Conservation (phyloP, 1,140 invertebrate species). For the Drosophila watanabei region DNA sequence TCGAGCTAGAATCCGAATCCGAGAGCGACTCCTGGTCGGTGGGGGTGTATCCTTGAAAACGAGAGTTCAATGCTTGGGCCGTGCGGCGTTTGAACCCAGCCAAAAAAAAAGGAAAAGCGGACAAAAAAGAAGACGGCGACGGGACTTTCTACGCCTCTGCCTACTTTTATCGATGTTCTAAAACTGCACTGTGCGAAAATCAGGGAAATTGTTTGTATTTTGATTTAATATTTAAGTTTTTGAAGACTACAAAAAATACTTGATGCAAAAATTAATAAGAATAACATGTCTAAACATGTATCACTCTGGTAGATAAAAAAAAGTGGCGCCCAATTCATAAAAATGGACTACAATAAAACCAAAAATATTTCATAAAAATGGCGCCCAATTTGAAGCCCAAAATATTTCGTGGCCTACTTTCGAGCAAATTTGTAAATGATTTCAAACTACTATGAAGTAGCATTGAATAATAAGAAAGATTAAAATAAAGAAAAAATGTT, state of each 20-base stretch:
- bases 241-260: neutral
- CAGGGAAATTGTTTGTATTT: neutral
- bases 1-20: slow-evolving; percentile 25
- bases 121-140: slow-evolving; percentile 28
- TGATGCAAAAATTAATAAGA: neutral
- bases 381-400: neutral
- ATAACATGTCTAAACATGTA: neutral
- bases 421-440: neutral
- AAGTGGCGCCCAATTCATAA: neutral
- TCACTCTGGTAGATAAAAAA: neutral
- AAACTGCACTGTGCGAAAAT: neutral
- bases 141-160: slow-evolving; percentile 16
- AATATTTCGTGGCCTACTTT: neutral
- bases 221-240: neutral
- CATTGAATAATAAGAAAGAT: neutral
- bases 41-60: slow-evolving; percentile 73
- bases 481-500: neutral
- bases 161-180: slow-evolving; percentile 2
- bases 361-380: neutral
- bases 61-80: slow-evolving; percentile 79
- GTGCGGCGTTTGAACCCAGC: slow-evolving; percentile 69
- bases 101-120: slow-evolving; percentile 37
- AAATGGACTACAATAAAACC: neutral
- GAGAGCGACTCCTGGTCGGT: neutral
- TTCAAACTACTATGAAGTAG: too few relatives aligned